Percentiles rank a stretch among this genome's conserved stretches.
Conservation (phyloP, 2,113 vertebrate species). For the Sphyrna mokarran region DNA sequence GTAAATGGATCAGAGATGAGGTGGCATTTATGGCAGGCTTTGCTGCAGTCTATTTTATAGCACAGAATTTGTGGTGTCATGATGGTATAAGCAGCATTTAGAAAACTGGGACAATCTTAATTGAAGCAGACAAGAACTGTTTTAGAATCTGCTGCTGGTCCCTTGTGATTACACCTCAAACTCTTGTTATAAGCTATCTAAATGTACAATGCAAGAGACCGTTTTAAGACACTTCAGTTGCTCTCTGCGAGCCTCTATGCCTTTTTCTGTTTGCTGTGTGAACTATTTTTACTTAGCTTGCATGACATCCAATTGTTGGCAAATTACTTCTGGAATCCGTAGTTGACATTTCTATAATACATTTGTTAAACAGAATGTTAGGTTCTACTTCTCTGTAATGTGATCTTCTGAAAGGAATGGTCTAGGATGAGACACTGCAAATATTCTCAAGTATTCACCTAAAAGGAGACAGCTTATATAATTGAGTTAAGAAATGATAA, state of each 20-base stretch:
- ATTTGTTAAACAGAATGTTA: background rate
- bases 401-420: background rate
- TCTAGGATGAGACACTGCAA: background rate
- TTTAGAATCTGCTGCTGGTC: background rate
- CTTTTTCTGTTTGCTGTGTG: background rate
- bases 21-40: background rate
- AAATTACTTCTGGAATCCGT: background rate
- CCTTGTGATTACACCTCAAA: background rate
- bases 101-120: background rate
- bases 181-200: background rate
- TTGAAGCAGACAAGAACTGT: background rate
- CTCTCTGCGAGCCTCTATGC: background rate
- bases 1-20: background rate
- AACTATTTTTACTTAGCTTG: background rate
- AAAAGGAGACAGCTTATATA: background rate
- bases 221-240: background rate
- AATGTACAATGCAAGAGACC: background rate
- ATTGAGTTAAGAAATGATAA: background rate
- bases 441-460: background rate
- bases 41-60: background rate
- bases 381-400: background rate
- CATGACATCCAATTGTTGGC: background rate
- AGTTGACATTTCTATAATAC: background rate
- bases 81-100: background rate
- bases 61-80: background rate